A percentile compares a stretch with the other conserved stretches of the same genome.
Conservation (phyloP, 2,888 invertebrate species). For the Parascotia fuliginaria region DNA sequence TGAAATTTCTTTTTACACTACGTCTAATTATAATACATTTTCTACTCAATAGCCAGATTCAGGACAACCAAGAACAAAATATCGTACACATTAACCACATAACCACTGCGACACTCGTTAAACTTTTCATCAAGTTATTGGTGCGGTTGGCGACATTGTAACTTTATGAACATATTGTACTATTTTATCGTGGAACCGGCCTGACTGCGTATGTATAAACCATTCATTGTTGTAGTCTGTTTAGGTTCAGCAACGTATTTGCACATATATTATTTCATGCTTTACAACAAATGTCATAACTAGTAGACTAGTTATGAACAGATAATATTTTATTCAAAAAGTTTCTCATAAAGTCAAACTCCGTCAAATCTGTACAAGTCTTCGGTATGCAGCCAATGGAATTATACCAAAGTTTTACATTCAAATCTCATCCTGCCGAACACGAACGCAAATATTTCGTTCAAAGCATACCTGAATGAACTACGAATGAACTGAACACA, state of each 20-base stretch:
- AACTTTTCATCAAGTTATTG: background rate
- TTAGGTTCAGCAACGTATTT: background rate
- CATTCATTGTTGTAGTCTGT: background rate
- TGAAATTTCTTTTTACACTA: too few relatives aligned
- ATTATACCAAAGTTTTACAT: slow-evolving; percentile 6
- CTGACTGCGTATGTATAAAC: background rate
- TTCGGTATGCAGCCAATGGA: background rate
- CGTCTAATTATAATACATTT: too few relatives aligned
- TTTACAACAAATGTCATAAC: background rate
- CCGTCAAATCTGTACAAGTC: background rate
- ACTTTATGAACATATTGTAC: background rate
- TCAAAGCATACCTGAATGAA: slow-evolving; percentile 7
- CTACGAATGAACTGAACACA: background rate
- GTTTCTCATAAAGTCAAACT: too few relatives aligned
- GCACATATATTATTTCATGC: background rate
- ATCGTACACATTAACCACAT: too few relatives aligned
- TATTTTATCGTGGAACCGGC: background rate
- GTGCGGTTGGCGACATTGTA: background rate
- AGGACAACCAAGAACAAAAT: too few relatives aligned
- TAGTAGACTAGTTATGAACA: too few relatives aligned
- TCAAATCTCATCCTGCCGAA: slow-evolving; percentile 3
- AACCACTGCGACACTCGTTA: too few relatives aligned
- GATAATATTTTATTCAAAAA: too few relatives aligned
- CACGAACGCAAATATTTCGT: slow-evolving; percentile 6
- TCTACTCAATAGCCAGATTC: too few relatives aligned